Evolutionary conservation across 2,888 invertebrate genomes (phyloP), one percentile per base, ranked within the genome.

Genomic region (Himalopsyche japonica): DNA sequence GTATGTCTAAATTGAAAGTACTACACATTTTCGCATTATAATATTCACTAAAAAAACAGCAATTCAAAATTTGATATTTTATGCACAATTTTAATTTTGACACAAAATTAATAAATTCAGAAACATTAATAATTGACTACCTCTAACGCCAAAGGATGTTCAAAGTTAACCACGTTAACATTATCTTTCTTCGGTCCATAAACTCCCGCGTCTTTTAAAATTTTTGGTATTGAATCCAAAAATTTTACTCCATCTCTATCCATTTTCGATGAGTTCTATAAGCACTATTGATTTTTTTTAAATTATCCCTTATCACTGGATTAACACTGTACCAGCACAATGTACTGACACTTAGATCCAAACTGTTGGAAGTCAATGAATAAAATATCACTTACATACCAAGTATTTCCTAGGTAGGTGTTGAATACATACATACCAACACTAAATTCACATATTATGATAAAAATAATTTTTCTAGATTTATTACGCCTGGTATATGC

Each of bases 121-220:
- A 70, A 12, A 43, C 15, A 49, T 37, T 82, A 37, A 37, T 47
- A 37, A 49, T 30, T 32, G 77, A 82, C 57, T 83, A 87, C 86
- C 34, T 87, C 57, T 77, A 87, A 78, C n/a, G 57, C 79, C 12
- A 79, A 49, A 5, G 86, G 86, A 82, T 87, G 84, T 34, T 86
- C 82, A 78, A 86, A 87, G 37, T 48, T 43, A 27, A 87, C 83
- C 8, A 87, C 83, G 0, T 57, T 32, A 8, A 81, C 78, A 37
- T 79, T 18, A 43, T 82, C 83, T 24, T 34, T 57, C 18, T 83
- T 47, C 0, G 82, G 43, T 82, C 79, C 79, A 47, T 81, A 77
- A 32, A 87, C 85, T 8, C 82, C 80, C 6, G 81, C 84, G 10
- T 86, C 84, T 80, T 87, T 87, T 70, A 87, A 83, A 79, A 87